Evolutionary conservation across 2,888 invertebrate species (phyloP).

Genomic region (Lycocerus yunnanus): DNA sequence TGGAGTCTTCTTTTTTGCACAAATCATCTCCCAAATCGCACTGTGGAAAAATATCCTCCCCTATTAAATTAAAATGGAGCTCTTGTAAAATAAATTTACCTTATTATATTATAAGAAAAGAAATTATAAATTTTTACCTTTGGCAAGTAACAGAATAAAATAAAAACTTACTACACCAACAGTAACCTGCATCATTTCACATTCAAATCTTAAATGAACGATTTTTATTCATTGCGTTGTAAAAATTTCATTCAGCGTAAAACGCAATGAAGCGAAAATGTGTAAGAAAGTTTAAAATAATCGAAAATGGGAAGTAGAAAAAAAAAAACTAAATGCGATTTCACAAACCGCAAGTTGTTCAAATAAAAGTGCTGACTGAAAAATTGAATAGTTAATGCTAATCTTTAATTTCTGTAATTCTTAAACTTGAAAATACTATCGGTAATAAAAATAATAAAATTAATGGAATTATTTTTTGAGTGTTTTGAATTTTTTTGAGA

Average conservation of each 20-base stretch:
- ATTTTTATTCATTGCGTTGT: not conserved
- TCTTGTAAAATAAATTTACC: not conserved
- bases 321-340: not conserved
- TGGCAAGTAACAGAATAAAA: not conserved
- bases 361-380: not conserved
- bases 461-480: no score
- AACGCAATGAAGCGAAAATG: conserved; percentile 9
- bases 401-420: not conserved
- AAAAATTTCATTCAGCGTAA: not conserved
- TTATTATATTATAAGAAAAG: not conserved
- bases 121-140: conserved; percentile 1
- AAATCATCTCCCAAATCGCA: not conserved
- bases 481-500: no score
- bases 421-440: no score
- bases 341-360: not conserved
- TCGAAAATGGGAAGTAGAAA: not conserved
- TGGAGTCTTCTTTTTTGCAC: not conserved
- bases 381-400: not conserved
- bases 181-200: not conserved
- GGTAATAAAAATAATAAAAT: no score
- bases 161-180: not conserved
- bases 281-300: conserved; percentile 4
- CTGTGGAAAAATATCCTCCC: not conserved
- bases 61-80: not conserved
- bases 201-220: not conserved